These are phyloP conservation scores for Scaptodrosophila latifasciaeformis DNA, from an alignment of 2,888 invertebrate species.

Conservation along the genomic window DNA sequence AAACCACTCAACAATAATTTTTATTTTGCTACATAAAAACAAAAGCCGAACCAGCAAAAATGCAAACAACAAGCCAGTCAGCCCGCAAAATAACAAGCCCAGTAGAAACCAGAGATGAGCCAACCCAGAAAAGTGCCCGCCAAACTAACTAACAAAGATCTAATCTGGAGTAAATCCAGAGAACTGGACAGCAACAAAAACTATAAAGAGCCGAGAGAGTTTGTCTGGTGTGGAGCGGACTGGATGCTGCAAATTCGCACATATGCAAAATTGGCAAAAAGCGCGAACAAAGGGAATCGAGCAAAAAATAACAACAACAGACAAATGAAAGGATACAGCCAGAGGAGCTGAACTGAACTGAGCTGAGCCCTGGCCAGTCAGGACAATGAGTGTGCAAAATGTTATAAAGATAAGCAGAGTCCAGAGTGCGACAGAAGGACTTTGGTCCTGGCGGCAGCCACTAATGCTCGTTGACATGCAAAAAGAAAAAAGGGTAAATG, in stretches of 20 bases:
- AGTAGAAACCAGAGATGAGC: too few relatives aligned
- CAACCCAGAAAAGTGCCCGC: too few relatives aligned
- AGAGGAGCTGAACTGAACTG: constrained; percentile 16
- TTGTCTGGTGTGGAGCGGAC: constrained; percentile 7
- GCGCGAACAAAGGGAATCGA: constrained; percentile 34
- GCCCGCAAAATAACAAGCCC: too few relatives aligned
- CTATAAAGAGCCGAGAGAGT: not conserved
- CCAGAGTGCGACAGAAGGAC: constrained; percentile 32
- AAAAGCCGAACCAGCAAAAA: constrained; percentile 33
- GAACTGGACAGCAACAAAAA: constrained; percentile 12
- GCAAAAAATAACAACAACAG: not conserved
- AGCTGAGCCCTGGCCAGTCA: constrained; percentile 26
- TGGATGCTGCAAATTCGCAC: constrained; percentile 62
- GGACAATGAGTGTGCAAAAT: constrained; percentile 70
- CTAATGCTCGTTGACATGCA: constrained; percentile 70
- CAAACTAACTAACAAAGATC: constrained; percentile 61
- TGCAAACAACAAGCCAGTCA: constrained; percentile 19
- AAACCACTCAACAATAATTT: constrained; percentile 55
- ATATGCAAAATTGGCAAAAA: constrained; percentile 70
- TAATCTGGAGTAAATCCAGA: constrained; percentile 66
- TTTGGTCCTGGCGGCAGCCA: constrained; percentile 33
- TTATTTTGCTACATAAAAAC: constrained; percentile 46
- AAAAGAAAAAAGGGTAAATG: constrained; percentile 61
- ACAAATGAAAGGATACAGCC: constrained; percentile 17
- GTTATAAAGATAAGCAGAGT: constrained; percentile 69